Evolutionary conservation across 2,113 vertebrate species (phyloP), one percentile per base, ranked within the genome.

Genomic region (Cinclus mexicanus): DNA sequence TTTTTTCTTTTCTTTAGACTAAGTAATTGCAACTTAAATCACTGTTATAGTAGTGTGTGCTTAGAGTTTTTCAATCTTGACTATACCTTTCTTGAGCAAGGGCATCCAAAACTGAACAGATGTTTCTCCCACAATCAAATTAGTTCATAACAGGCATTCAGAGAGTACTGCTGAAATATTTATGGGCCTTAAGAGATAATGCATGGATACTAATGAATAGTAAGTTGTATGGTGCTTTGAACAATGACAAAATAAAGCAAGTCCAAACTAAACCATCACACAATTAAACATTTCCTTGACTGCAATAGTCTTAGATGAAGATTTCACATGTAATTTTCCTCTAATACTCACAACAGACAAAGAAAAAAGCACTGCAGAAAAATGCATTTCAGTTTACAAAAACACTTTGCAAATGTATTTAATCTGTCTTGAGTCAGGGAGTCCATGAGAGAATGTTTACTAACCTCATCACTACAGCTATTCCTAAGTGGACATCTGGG

Each of bases 101-200:
- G 85, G 42, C 78, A 79, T 94, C 35, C 47, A 95, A 93, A 93
- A 77, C 23, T 29, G 77, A 92, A 87, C 93, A 94, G 95, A 93
- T 90, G 87, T 91, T 95, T 96, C 79, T 89, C 29, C 39, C 33
- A 76, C 69, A 93, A 81, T 89, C 64, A 88, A 69, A 76, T 91
- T 75, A 1, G 2, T 74, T 95, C 50, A 28, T 93, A 93, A 76
- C 50, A 92, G 65, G 42, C 83, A 86, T 95, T 90, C 67, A 87
- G 64, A 94, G 59, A 92, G 37, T 77, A 41, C 76, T 71, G 49
- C 77, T 92, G 90, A 96, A 96, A 94, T 95, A 95, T 95, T 96
- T 65, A 96, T 94, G 71, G 88, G 26, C 11, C 60, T 87, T 69
- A 79, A 94, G 64, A 92, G 23, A 76, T 61, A 93, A 59, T 77